Evolutionary conservation across 2,113 vertebrate species (phyloP), one percentile per base, ranked within the genome.

Genomic region (Zosterops pallidus): DNA sequence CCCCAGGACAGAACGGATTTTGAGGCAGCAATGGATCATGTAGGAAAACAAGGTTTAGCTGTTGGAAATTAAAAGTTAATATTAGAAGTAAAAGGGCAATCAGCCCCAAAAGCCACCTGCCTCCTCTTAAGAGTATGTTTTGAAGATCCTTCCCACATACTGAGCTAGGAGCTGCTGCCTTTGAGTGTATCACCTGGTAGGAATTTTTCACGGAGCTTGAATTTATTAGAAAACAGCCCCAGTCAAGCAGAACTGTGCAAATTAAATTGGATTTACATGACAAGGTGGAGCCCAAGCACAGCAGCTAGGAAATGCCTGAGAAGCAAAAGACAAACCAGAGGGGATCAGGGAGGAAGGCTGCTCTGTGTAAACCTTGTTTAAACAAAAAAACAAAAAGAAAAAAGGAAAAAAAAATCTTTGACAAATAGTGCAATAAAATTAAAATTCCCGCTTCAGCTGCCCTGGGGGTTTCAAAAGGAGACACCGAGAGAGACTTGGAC

Each of bases 191-290:
- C 97, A 98, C 97, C 97, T 98, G 97, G 91, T 96, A 97, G 93
- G 96, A 96, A 97, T 97, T 97, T 94, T 98, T 98, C 96, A 98
- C 49, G 97, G 97, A 95, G 95, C 91, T 60, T 97, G 96, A 96
- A 96, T 98, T 97, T 85, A 87, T 96, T 96, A 94, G 86, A 94
- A 94, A 96, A 90, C 87, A 94, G 50, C 59, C 79, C 78, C 90
- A 96, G 97, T 96, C 96, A 97, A 97, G 97, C 97, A 97, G 97
- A 98, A 98, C 97, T 96, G 96, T 95, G 95, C 96, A 97, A 97
- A 98, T 98, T 97, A 98, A 98, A 98, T 97, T 98, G 97, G 96
- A 96, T 97, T 98, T 98, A 97, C 67, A 68, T 97, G 97, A 97
- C 92, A 94, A 96, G 95, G 89, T 95, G 84, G 70, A 60, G 97